Conservation (phyloP, 92 coral and sea anemone genomes). For the Muricea muricata region DNA sequence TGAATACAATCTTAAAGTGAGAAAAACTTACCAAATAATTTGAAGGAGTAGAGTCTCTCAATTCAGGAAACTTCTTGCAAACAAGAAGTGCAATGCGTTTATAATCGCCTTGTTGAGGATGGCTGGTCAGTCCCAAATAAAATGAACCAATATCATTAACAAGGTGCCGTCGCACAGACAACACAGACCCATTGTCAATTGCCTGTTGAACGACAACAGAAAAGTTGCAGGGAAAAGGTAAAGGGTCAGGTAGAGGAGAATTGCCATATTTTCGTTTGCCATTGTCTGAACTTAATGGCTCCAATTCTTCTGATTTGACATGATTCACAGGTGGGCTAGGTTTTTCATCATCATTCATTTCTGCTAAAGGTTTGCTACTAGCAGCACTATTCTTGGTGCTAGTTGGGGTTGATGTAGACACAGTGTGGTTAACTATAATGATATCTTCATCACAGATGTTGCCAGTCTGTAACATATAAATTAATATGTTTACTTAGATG, state of each 20-base stretch:
- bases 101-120: conserved; percentile 63
- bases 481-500: too few relatives aligned
- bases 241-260: background rate
- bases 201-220: background rate
- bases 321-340: too few relatives aligned
- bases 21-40: conserved; percentile 44
- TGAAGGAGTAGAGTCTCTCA: conserved; percentile 44
- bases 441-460: background rate
- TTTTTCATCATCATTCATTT: too few relatives aligned
- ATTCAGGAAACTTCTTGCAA: conserved; percentile 53
- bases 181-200: conserved; percentile 26
- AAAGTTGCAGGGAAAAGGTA: conserved; percentile 11
- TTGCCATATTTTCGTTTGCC: background rate
- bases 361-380: too few relatives aligned
- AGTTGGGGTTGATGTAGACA: background rate
- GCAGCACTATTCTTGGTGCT: too few relatives aligned
- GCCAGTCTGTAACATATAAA: too few relatives aligned
- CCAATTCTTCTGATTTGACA: too few relatives aligned
- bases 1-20: background rate
- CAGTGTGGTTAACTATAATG: background rate
- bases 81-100: conserved; percentile 40
- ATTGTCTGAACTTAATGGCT: too few relatives aligned
- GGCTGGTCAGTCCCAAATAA: conserved; percentile 45
- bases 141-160: conserved; percentile 57
- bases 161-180: conserved; percentile 26